Base-by-base conservation (phyloP, 2,888 invertebrate species). In the Acronicta psi region DNA sequence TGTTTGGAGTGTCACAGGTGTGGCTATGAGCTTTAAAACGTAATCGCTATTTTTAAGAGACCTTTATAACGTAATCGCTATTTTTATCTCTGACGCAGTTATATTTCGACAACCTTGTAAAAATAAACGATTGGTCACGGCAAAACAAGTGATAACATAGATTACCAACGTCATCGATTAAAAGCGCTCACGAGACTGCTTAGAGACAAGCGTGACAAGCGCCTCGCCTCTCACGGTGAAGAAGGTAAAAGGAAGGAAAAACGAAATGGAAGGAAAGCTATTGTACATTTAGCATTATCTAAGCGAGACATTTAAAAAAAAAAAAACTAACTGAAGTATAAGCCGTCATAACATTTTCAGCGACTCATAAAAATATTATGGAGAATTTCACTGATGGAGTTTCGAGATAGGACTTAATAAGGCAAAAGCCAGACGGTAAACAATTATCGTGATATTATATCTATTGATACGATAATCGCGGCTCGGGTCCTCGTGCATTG, bases 71-170 rank as follows among this genome's bases (percentile, higher is more conserved):
- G 25, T 25, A 9, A 64, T 67, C 70, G 40, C 17, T 44, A 13
- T 67, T 36, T 49, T 63, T 57, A 58, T 67, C 64, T 46, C 17
- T 61, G 55, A 68, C 50, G 54, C 47, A 51, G 9, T 20, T 38
- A 37, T 7, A 42, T 68, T 45, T 44, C 18, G 31, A 11, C 11
- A 36, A 31, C 16, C 25, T 36, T 14, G 17, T 43, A 40, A 43
- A 31, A 46, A 53, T 20, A 31, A 16, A 63, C 14, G 52, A 45
- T 14, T 53, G 45, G 29, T 38, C 46, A 58, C 20, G 46, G 14
- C 46, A 23, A 51, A 69, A 67, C 40, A 31, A 56, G 31, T 8
- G 70, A 67, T 64, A 58, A 43, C 42, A 17, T 65, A 61, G 55
- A 13, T 49, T 69, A 52, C 34, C 8, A 5, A 11, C 10, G 53